phyloP scores from a whole-genome alignment of 2,113 vertebrate species.

The Mesoclemmys tuberculata region DNA sequence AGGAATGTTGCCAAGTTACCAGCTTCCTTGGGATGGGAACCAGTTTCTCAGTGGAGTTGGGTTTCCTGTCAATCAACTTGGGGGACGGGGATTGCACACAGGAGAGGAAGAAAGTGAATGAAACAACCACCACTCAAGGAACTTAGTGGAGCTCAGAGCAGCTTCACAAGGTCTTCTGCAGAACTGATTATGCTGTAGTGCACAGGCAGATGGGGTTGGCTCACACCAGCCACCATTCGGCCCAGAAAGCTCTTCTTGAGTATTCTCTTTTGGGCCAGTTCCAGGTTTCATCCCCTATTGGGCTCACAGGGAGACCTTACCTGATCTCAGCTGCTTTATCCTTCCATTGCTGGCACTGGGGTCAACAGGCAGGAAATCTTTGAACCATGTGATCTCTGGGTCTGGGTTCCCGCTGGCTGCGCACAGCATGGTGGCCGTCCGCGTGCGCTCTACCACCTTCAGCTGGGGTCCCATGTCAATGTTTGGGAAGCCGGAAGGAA shows the following conservation, averaged over 20 bases:
- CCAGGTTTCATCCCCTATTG: background rate
- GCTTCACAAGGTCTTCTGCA: background rate
- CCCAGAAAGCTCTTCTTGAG: background rate
- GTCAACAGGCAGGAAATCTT: constrained; percentile 97
- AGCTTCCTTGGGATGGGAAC: background rate
- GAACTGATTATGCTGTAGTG: rapidly evolving
- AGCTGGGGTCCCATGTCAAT: constrained; percentile 99
- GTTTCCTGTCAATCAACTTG: rapidly evolving
- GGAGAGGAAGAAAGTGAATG: background rate
- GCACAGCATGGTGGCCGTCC: constrained; percentile 97
- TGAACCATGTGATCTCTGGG: constrained; percentile 99
- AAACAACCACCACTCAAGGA: background rate
- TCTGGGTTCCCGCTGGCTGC: constrained; percentile 97
- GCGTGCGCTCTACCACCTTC: constrained; percentile 96
- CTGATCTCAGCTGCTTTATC: constrained; percentile 97
- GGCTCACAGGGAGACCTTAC: constrained; percentile 70
- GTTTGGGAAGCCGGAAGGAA: constrained; percentile 94
- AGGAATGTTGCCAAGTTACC: background rate
- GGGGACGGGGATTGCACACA: background rate
- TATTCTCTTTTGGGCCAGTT: rapidly evolving
- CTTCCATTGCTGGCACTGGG: constrained; percentile 92
- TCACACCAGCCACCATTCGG: background rate
- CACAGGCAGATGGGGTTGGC: rapidly evolving
- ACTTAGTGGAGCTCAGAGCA: background rate
- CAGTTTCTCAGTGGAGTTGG: background rate